A percentile compares a stretch with the other conserved stretches of the same genome.
phyloP scores from a whole-genome alignment of 2,113 vertebrate genomes.

The Apeltes quadracus region DNA sequence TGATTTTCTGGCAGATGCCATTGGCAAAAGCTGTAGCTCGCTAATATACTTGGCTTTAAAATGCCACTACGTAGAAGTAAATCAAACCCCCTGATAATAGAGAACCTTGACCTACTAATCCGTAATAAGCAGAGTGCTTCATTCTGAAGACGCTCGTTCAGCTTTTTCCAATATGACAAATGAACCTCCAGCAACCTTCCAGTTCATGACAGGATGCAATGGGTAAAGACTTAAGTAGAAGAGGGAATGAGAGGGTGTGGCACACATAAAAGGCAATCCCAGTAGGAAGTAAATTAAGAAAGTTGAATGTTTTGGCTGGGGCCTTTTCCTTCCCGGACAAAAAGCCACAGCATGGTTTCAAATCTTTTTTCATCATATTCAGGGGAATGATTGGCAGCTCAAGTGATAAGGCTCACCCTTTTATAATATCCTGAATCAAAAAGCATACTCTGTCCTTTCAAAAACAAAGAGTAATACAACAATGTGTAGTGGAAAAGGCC shows the following conservation, averaged over 20 bases:
- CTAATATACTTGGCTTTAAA: slow-evolving; percentile 75
- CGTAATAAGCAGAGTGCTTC: slow-evolving; percentile 72
- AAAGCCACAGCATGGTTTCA: slow-evolving; percentile 3
- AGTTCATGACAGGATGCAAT: slow-evolving; percentile 20
- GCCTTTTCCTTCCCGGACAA: not conserved
- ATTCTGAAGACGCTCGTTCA: slow-evolving; percentile 32
- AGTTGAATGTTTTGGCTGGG: not conserved
- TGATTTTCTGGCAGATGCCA: slow-evolving; percentile 77
- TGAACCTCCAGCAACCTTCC: slow-evolving; percentile 32
- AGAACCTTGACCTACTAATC: slow-evolving; percentile 76
- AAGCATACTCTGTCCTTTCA: not conserved
- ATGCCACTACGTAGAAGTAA: slow-evolving; percentile 63
- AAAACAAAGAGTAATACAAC: not conserved
- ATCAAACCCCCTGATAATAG: slow-evolving; percentile 71
- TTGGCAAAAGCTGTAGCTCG: slow-evolving; percentile 69
- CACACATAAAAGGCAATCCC: slow-evolving; percentile 14
- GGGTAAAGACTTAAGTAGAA: not conserved
- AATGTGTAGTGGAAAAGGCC: not conserved
- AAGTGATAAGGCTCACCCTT: not conserved
- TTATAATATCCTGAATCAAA: slow-evolving; percentile 1
- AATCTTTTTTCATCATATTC: slow-evolving; percentile 2
- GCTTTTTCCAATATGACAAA: slow-evolving; percentile 48
- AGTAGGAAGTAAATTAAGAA: not conserved
- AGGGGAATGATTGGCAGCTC: not conserved
- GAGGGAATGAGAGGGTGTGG: not conserved